These are phyloP conservation scores for Myripristis jacobus DNA, from an alignment of 2,797 vertebrate species.

Conservation along the genomic window DNA sequence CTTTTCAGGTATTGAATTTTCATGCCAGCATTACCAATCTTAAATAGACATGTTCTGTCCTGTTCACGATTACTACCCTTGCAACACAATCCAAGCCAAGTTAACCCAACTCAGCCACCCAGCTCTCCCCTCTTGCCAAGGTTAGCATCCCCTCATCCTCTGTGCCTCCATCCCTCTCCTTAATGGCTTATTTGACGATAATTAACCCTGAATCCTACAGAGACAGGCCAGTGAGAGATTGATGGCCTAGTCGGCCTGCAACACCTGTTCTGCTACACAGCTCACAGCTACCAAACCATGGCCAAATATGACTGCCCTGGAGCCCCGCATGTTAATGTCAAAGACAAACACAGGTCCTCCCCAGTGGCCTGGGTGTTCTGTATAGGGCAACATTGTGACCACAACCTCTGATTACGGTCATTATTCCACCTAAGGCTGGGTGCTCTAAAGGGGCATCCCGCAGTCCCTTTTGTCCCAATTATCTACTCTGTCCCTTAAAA, in stretches of 20 bases:
- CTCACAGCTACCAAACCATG: conserved; percentile 76
- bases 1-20: conserved; percentile 9
- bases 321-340: conserved; percentile 79
- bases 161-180: conserved; percentile 78
- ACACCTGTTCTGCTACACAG: conserved; percentile 82
- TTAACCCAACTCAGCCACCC: conserved; percentile 60
- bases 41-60: conserved; percentile 1
- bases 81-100: conserved; percentile 66
- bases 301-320: conserved; percentile 80
- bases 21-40: background rate
- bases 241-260: conserved; percentile 81
- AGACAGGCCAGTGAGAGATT: conserved; percentile 82
- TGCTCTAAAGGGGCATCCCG: conserved; percentile 56
- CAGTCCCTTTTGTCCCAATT: conserved; percentile 75
- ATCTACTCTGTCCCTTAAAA: conserved; percentile 65
- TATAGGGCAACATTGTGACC: conserved; percentile 72
- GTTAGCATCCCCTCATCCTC: conserved; percentile 76
- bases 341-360: conserved; percentile 84
- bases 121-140: conserved; percentile 75
- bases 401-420: conserved; percentile 78
- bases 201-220: conserved; percentile 87
- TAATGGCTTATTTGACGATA: conserved; percentile 87
- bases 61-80: conserved; percentile 24
- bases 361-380: conserved; percentile 72
- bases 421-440: conserved; percentile 69